phyloP scores from a whole-genome alignment of 2,888 invertebrate species.

The Andrena bicolor region DNA sequence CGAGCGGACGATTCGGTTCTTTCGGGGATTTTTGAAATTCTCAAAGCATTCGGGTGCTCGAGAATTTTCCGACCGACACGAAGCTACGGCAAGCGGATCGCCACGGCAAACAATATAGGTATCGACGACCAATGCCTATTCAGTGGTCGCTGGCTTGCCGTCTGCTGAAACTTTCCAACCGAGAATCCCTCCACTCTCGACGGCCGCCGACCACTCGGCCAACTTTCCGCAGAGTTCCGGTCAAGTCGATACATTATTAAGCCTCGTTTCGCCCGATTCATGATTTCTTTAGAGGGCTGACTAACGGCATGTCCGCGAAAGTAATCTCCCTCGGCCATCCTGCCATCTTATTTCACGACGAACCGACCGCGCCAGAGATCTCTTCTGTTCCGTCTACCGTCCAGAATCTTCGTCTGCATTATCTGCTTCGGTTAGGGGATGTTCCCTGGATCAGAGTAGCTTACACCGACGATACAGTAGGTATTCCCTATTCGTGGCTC shows the following conservation, averaged over 20 bases:
- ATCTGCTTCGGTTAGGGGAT: constrained; percentile 13
- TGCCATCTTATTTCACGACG: neutral
- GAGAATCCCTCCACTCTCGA: neutral
- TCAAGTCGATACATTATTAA: constrained; percentile 70
- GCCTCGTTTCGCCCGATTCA: constrained; percentile 68
- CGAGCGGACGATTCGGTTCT: neutral
- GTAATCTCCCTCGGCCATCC: constrained; percentile 50
- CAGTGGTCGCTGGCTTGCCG: neutral
- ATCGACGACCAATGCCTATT: constrained; percentile 1
- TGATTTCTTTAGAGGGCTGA: constrained; percentile 67
- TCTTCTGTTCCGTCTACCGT: neutral
- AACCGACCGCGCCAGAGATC: neutral
- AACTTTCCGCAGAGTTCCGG: constrained; percentile 57
- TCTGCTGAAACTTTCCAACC: constrained; percentile 16
- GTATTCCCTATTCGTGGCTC: constrained; percentile 24
- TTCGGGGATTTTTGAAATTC: neutral
- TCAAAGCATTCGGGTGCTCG: neutral
- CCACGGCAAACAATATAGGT: neutral
- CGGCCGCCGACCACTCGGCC: constrained; percentile 15
- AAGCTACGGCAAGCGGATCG: neutral
- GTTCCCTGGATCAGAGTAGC: constrained; percentile 1
- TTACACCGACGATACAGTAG: constrained; percentile 8
- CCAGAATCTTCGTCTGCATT: constrained; percentile 54
- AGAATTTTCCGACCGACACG: neutral
- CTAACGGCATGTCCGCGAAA: constrained; percentile 48